These are phyloP conservation scores for Choristoneura rosaceana DNA, from an alignment of 2,888 invertebrate species.

Conservation along the genomic window DNA sequence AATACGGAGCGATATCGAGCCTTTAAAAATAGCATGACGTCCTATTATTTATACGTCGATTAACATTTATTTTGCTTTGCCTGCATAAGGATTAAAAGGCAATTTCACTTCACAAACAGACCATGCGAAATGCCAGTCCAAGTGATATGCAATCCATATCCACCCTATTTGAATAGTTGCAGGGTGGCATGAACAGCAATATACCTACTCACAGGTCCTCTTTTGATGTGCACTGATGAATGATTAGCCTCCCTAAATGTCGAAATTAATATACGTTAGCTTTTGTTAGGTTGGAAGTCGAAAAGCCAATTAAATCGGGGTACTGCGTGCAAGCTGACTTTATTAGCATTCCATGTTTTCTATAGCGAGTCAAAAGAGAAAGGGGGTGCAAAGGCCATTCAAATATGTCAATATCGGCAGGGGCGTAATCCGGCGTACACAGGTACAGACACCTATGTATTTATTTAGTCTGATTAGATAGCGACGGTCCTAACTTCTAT, in stretches of 20 bases:
- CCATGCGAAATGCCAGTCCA: conserved; percentile 40
- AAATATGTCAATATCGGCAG: conserved; percentile 30
- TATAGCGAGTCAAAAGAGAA: conserved; percentile 31
- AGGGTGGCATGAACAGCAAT: conserved; percentile 29
- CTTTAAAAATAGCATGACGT: conserved; percentile 30
- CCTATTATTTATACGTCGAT: conserved; percentile 37
- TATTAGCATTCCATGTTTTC: conserved; percentile 41
- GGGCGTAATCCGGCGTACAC: not conserved
- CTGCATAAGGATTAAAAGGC: conserved; percentile 38
- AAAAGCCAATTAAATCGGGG: conserved; percentile 41
- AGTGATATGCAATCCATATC: conserved; percentile 39
- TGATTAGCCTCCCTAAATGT: conserved; percentile 40
- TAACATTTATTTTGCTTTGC: conserved; percentile 37
- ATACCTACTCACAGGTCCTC: conserved; percentile 32
- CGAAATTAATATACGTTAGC: conserved; percentile 40
- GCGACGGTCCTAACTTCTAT: conserved; percentile 18
- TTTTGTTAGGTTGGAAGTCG: conserved; percentile 34
- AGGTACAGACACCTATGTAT: conserved; percentile 1
- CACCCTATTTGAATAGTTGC: conserved; percentile 35
- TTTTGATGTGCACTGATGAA: conserved; percentile 41
- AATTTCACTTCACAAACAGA: conserved; percentile 37
- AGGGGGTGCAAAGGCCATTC: conserved; percentile 38
- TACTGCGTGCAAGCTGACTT: conserved; percentile 32
- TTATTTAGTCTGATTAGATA: conserved; percentile 9
- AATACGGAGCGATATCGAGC: conserved; percentile 9